These are phyloP conservation scores for Lacanobia wlatinum DNA, from an alignment of 2,888 invertebrate genomes.

Conservation along the genomic window DNA sequence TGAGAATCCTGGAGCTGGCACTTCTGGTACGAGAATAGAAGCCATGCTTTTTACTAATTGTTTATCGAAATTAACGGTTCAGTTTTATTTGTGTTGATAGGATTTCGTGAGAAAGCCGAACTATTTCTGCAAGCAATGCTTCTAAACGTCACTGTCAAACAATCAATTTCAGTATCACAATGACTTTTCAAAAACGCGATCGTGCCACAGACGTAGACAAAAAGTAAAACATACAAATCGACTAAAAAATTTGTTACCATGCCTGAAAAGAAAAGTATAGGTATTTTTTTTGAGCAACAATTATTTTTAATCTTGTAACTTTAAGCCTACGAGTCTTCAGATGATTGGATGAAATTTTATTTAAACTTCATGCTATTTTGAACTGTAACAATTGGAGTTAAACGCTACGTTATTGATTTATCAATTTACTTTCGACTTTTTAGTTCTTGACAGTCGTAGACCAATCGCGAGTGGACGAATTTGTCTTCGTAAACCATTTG, in stretches of 20 bases:
- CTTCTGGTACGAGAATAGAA: conserved; percentile 93
- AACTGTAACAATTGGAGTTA: accelerated
- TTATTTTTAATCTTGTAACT: conserved; percentile 35
- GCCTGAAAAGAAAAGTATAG: too few species aligned
- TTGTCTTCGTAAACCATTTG: conserved; percentile 78
- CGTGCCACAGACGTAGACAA: conserved; percentile 29
- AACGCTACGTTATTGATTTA: neutral
- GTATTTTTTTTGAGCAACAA: too few species aligned
- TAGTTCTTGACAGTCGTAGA: conserved; percentile 14
- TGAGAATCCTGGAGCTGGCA: conserved; percentile 94
- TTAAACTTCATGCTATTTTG: conserved; percentile 4
- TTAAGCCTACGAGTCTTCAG: conserved; percentile 56
- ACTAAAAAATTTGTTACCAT: neutral
- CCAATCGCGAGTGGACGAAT: conserved; percentile 86
- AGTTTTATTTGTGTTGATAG: conserved; percentile 23
- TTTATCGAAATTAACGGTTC: conserved; percentile 1
- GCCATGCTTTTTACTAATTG: conserved; percentile 87
- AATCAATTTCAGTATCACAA: conserved; percentile 38
- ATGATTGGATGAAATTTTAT: conserved; percentile 54
- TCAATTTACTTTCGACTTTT: conserved; percentile 21
- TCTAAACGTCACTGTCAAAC: conserved; percentile 60
- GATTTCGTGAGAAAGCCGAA: conserved; percentile 37
- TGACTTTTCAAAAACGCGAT: conserved; percentile 63
- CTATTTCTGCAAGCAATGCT: conserved; percentile 64
- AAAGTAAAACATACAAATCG: neutral